Evolutionary conservation across 2,797 vertebrate species (phyloP), one percentile per base, ranked within the genome.

Genomic region (Ambastaia sidthimunki): DNA sequence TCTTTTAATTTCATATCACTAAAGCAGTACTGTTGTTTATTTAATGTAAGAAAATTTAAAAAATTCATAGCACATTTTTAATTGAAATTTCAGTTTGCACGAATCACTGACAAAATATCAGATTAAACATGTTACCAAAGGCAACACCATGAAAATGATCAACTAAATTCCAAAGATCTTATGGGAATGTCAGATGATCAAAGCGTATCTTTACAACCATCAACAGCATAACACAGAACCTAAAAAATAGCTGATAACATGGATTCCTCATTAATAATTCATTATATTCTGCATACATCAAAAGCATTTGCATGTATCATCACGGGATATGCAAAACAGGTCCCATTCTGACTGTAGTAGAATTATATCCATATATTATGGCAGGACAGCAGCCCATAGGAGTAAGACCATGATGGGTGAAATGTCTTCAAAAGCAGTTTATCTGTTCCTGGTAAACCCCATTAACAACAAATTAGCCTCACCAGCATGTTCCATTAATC

Each of bases 401-500:
- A 83, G 13, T 31, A 44, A 62, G 34, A 63, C 18, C 37, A 55
- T 74, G 47, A 71, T 34, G 23, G 59, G 69, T 59, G 67, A 77
- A 52, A 62, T 71, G 78, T 82, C 76, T 75, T 83, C 81, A 65
- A 52, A 72, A 54, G 48, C 21, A 54, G 72, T 82, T 76, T 74
- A 80, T 74, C 66, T 68, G 59, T 70, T 71, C 80, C 34, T 57
- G 50, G 47, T 67, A 68, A 82, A 82, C 19, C 65, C 65, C 37
- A 83, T 86, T 85, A 86, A 79, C 80, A 76, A 69, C 65, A 69
- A 85, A 86, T 84, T 86, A 85, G 82, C 66, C 68, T 80, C 68
- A 54, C 80, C 50, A 82, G 74, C 72, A 75, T 19, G 83, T 81
- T 74, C 28, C 83, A 87, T 87, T 86, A 83, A 87, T 87, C 86